These are phyloP conservation scores for Drosophila kuntzei DNA, from an alignment of 2,888 invertebrate genomes.

Conservation along the genomic window DNA sequence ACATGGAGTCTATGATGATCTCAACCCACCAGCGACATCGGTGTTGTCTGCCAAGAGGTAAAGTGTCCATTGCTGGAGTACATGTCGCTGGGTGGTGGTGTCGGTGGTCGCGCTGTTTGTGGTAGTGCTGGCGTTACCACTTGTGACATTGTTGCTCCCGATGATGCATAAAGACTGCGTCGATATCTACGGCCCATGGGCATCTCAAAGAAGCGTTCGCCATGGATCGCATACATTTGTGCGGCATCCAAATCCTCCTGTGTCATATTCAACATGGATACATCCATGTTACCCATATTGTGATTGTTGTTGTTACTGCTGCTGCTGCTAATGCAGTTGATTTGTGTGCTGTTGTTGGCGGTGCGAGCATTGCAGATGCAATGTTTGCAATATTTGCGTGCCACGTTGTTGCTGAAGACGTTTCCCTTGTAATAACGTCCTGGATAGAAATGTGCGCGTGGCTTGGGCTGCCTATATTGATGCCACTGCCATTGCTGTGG, in stretches of 20 bases:
- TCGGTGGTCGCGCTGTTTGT: not conserved
- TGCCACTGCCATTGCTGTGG: constrained; percentile 20
- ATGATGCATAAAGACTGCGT: not conserved
- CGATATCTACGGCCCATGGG: constrained; percentile 41
- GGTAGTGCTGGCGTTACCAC: not conserved
- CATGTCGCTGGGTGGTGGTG: not conserved
- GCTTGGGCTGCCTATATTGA: constrained; percentile 13
- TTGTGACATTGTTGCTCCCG: not conserved
- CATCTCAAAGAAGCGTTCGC: constrained; percentile 55
- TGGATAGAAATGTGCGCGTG: constrained; percentile 22
- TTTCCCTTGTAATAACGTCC: constrained; percentile 22
- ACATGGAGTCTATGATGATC: not conserved
- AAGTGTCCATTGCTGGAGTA: constrained; percentile 6
- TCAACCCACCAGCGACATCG: constrained; percentile 19
- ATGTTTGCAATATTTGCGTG: constrained; percentile 28
- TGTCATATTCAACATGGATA: constrained; percentile 22
- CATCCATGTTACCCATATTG: constrained; percentile 16
- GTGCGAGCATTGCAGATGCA: constrained; percentile 11
- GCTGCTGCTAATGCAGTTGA: not conserved
- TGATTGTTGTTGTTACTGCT: constrained; percentile 1
- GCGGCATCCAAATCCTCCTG: constrained; percentile 39
- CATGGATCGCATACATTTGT: constrained; percentile 55
- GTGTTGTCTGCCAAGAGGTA: constrained; percentile 13
- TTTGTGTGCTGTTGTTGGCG: not conserved
- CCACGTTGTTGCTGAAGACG: constrained; percentile 2